These are phyloP conservation scores for Petrocephalus microphthalmus DNA, from an alignment of 2,113 vertebrate genomes.

Conservation along the genomic window DNA sequence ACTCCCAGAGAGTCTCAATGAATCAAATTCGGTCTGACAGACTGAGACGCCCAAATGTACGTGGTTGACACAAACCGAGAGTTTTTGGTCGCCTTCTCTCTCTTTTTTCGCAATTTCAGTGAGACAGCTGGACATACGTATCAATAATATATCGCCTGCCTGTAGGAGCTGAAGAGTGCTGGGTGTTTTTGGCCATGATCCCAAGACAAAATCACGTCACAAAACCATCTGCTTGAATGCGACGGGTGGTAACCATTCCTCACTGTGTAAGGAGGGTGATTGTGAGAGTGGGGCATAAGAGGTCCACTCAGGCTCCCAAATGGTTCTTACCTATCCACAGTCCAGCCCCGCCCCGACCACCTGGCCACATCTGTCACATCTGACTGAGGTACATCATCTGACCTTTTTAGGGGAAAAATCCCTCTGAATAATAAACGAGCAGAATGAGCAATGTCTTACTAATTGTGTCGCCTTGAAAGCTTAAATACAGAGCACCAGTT, in stretches of 20 bases:
- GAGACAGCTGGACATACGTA: constrained; percentile 27
- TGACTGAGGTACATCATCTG: background rate
- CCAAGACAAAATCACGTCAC: background rate
- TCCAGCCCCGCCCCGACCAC: no score
- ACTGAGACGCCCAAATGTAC: background rate
- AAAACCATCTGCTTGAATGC: background rate
- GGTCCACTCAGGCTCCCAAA: no score
- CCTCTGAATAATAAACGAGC: background rate
- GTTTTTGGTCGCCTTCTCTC: background rate
- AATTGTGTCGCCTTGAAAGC: background rate
- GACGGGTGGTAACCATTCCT: background rate
- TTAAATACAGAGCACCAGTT: background rate
- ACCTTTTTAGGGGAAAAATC: background rate
- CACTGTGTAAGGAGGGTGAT: background rate
- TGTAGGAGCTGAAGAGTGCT: constrained; percentile 29
- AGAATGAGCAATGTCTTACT: background rate
- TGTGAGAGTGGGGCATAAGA: background rate
- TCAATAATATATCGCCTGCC: constrained; percentile 34
- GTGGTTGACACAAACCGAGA: background rate
- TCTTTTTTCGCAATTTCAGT: constrained; percentile 21
- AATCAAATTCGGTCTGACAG: background rate
- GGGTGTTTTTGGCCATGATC: constrained; percentile 25
- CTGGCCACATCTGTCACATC: background rate
- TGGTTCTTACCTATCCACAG: no score
- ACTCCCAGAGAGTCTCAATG: background rate